Percentiles rank a stretch among this genome's conserved stretches.
These are phyloP conservation scores for Drosophila micromelanica DNA, from an alignment of 1,140 invertebrate genomes.

Conservation along the genomic window DNA sequence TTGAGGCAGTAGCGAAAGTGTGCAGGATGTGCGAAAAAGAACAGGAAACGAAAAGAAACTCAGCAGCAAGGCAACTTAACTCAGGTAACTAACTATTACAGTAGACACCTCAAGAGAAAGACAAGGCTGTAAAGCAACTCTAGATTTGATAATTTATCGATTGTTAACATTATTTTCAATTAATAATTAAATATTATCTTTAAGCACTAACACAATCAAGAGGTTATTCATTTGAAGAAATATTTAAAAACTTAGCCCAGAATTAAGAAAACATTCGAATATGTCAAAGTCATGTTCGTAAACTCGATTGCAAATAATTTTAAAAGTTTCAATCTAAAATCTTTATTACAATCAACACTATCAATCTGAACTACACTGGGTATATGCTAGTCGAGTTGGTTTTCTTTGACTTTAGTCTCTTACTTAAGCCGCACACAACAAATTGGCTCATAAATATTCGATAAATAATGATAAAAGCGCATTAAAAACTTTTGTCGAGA, in stretches of 20 bases:
- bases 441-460: constrained; percentile 68
- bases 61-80: constrained; percentile 2
- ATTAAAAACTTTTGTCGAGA: constrained; percentile 55
- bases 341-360: too few species aligned
- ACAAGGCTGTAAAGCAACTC: too few species aligned
- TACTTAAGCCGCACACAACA: not conserved
- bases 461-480: constrained; percentile 68
- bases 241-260: too few species aligned
- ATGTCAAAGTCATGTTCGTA: too few species aligned
- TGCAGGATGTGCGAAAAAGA: constrained; percentile 2
- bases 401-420: not conserved
- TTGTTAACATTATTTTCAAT: too few species aligned
- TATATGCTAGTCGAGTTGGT: not conserved
- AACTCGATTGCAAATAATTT: too few species aligned
- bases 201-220: too few species aligned
- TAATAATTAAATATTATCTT: too few species aligned
- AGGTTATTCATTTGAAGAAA: too few species aligned
- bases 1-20: not conserved
- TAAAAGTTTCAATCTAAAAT: too few species aligned
- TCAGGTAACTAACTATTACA: not conserved
- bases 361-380: not conserved
- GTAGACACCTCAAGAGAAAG: not conserved
- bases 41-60: constrained; percentile 7
- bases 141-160: too few species aligned
- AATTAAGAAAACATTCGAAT: too few species aligned